A percentile compares a stretch with the other conserved stretches of the same genome.
Conservation (phyloP, 2,113 vertebrate species). For the Corvus hawaiiensis region DNA sequence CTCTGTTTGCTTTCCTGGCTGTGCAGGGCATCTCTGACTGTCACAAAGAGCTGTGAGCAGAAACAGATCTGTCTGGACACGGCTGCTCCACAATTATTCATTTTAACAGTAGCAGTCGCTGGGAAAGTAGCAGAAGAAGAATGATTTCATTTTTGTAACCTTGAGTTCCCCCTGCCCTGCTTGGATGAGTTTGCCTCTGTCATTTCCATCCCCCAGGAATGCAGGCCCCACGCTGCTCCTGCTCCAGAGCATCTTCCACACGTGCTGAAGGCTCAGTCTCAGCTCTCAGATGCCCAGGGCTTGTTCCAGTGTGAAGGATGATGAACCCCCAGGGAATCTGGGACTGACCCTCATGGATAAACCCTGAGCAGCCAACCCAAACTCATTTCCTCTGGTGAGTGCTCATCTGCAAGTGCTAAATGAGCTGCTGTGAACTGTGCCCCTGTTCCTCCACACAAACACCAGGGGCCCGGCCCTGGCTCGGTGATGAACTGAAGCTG, state of each 20-base stretch:
- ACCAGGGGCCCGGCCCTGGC: background rate
- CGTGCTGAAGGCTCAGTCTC: background rate
- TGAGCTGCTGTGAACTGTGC: background rate
- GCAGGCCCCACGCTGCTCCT: background rate
- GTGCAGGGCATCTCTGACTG: background rate
- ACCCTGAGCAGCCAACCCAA: background rate
- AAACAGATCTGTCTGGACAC: background rate
- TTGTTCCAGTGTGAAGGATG: background rate
- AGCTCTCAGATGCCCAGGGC: background rate
- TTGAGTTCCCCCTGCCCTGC: constrained; percentile 47
- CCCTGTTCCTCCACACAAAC: background rate
- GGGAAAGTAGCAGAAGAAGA: constrained; percentile 49
- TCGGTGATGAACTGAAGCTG: background rate
- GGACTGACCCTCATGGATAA: background rate
- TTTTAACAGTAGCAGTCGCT: constrained; percentile 23
- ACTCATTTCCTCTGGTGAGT: background rate
- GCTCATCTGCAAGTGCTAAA: background rate
- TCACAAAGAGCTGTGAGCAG: background rate
- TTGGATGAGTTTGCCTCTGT: background rate
- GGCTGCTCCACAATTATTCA: constrained; percentile 41
- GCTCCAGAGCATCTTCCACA: background rate
- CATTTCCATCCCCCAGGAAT: background rate
- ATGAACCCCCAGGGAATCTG: background rate
- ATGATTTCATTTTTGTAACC: constrained; percentile 61
- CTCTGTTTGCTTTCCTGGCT: background rate